Conservation (phyloP, 2,797 vertebrate species). For the Dryobates pubescens region DNA sequence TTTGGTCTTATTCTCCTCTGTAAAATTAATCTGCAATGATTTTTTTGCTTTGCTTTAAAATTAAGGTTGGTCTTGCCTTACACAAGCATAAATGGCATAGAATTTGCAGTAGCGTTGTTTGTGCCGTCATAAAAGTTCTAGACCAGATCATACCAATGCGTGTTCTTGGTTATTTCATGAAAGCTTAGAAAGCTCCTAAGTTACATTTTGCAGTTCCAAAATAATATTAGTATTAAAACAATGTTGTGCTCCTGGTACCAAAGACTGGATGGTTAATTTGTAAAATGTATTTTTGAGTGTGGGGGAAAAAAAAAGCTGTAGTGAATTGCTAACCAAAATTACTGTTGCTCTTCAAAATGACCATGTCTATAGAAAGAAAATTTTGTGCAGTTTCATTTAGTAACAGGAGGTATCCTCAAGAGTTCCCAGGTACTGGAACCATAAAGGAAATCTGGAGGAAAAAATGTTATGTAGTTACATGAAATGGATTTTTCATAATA, state of each 20-base stretch:
- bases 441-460: not conserved
- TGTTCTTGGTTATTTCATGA: not conserved
- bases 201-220: not conserved
- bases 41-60: not conserved
- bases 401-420: not conserved
- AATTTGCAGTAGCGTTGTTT: not conserved
- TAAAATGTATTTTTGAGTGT: too few species aligned
- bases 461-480: not conserved
- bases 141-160: not conserved
- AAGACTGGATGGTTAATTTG: not conserved
- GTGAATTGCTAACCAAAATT: not conserved
- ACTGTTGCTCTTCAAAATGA: not conserved
- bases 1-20: not conserved
- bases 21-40: not conserved
- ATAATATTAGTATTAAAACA: not conserved
- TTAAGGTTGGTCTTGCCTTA: not conserved
- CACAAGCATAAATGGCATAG: rapidly evolving
- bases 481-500: not conserved
- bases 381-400: not conserved
- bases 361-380: not conserved
- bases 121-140: rapidly evolving
- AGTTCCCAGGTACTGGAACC: not conserved
- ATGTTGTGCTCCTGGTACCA: not conserved
- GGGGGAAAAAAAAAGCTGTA: not conserved
- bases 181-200: not conserved